Percentiles rank a stretch among this genome's conserved stretches.
phyloP scores from a whole-genome alignment of 53 echinoderm and acorn worm genomes.

The Actinopyga echinites region DNA sequence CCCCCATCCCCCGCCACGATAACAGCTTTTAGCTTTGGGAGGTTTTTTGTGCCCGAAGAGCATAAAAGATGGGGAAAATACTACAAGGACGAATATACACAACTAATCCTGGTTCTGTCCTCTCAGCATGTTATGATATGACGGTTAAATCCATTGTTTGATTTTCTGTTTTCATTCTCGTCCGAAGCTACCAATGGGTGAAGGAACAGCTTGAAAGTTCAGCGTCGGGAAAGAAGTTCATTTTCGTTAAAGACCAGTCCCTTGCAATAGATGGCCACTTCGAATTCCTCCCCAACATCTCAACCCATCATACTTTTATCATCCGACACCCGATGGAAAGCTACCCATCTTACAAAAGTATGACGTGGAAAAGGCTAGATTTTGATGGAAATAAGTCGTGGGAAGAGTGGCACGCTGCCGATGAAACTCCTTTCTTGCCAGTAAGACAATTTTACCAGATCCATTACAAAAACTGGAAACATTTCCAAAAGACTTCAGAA shows the following conservation, averaged over 20 bases:
- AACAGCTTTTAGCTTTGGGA: too few relatives aligned
- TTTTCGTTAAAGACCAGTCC: slow-evolving; percentile 1
- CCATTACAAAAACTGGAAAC: neutral
- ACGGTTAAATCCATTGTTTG: too few relatives aligned
- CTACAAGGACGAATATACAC: too few relatives aligned
- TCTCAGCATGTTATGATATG: too few relatives aligned
- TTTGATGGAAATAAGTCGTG: neutral
- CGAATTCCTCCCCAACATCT: too few relatives aligned
- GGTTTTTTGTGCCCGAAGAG: too few relatives aligned
- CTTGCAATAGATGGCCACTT: too few relatives aligned
- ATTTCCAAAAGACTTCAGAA: neutral
- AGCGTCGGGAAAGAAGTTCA: neutral
- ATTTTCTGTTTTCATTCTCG: too few relatives aligned
- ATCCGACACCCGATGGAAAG: neutral
- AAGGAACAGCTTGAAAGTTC: neutral
- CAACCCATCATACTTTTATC: too few relatives aligned
- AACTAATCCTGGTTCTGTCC: too few relatives aligned
- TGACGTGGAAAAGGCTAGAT: neutral
- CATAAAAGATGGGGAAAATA: too few relatives aligned
- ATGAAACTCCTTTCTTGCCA: neutral
- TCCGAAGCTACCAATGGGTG: neutral
- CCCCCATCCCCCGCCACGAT: too few relatives aligned
- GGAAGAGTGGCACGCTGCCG: neutral
- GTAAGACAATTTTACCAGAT: neutral
- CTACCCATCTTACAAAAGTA: neutral